phyloP scores from a whole-genome alignment of 2,113 vertebrate genomes.

The Heterocephalus glaber region DNA sequence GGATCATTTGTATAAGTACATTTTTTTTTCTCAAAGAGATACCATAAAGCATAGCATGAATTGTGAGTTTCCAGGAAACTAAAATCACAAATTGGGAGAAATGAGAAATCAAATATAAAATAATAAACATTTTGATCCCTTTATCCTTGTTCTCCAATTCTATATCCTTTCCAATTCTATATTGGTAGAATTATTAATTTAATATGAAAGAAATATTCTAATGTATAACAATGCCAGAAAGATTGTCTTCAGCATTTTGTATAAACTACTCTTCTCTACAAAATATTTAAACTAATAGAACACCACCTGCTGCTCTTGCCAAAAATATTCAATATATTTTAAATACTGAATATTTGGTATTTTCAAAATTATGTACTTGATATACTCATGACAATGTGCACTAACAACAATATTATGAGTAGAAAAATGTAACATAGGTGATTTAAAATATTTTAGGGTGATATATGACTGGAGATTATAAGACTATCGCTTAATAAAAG shows the following conservation, averaged over 20 bases:
- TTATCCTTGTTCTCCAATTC: background rate
- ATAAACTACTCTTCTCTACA: background rate
- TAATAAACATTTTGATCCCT: background rate
- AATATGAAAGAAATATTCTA: background rate
- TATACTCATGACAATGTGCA: background rate
- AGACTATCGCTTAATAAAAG: background rate
- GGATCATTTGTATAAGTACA: background rate
- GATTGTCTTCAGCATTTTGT: background rate
- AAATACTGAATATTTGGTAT: background rate
- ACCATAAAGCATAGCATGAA: background rate
- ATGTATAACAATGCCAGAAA: background rate
- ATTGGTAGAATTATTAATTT: background rate
- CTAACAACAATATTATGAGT: background rate
- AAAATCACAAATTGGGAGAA: background rate
- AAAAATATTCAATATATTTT: background rate
- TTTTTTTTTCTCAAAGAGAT: background rate
- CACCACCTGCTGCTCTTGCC: background rate
- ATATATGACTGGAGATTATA: background rate
- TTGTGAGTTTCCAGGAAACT: background rate
- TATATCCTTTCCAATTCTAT: background rate
- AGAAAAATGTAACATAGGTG: background rate
- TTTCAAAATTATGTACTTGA: background rate
- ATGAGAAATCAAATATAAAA: background rate
- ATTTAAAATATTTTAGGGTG: background rate
- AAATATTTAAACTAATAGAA: constrained; percentile 23